phyloP scores from a whole-genome alignment of 2,888 invertebrate species.

The Ommatoiulus sabulosus region DNA sequence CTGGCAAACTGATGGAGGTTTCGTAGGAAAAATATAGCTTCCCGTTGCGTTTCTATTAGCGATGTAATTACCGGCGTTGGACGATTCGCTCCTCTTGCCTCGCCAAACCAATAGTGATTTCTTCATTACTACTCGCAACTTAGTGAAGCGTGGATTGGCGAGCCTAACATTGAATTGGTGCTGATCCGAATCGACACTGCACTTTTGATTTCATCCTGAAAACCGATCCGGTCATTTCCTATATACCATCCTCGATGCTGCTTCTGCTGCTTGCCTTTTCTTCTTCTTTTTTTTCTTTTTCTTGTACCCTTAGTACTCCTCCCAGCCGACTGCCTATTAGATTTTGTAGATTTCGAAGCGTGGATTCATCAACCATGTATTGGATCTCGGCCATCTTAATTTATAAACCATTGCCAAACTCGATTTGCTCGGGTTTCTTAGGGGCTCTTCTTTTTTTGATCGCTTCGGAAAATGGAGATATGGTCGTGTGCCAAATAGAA shows the following conservation, averaged over 20 bases:
- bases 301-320: not conserved
- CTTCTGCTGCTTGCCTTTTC: not conserved
- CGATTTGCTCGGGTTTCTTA: slow-evolving; percentile 18
- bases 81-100: slow-evolving; percentile 14
- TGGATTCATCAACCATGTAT: slow-evolving; percentile 48
- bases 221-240: slow-evolving; percentile 47
- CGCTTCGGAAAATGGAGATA: slow-evolving; percentile 22
- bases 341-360: slow-evolving; percentile 44
- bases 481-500: slow-evolving; percentile 48
- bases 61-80: slow-evolving; percentile 25
- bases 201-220: slow-evolving; percentile 48
- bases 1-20: slow-evolving; percentile 19
- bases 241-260: not conserved
- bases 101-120: slow-evolving; percentile 39
- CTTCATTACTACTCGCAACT: slow-evolving; percentile 45
- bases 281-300: slow-evolving; percentile 1
- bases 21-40: not conserved
- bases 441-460: not conserved
- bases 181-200: slow-evolving; percentile 48
- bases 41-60: slow-evolving; percentile 47
- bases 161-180: slow-evolving; percentile 45
- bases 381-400: slow-evolving; percentile 41
- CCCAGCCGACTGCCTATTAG: slow-evolving; percentile 46
- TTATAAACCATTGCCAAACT: slow-evolving; percentile 48
- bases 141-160: slow-evolving; percentile 47